Evolutionary conservation across 2,888 invertebrate species (phyloP).

Genomic region (Branchellion lobata): DNA sequence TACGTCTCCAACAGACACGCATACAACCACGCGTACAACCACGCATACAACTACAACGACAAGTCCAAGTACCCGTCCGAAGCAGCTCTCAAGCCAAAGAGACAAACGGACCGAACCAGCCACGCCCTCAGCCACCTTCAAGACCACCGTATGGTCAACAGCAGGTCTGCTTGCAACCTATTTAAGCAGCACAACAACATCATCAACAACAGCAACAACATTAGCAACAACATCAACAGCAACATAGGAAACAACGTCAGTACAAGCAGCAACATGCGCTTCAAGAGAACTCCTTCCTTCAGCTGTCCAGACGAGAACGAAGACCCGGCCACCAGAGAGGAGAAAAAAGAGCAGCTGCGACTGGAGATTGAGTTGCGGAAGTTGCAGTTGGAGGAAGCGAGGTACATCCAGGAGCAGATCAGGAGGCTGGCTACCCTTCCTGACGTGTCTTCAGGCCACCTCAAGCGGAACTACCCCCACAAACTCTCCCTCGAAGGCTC

Average conservation of each 20-base stretch:
- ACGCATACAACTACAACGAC: neutral
- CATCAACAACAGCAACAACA: neutral
- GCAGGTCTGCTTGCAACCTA: slow-evolving; percentile 26
- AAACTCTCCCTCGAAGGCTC: neutral
- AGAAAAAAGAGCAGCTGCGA: slow-evolving; percentile 67
- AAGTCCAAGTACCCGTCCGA: neutral
- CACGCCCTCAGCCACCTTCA: neutral
- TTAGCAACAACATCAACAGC: neutral
- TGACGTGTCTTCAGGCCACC: slow-evolving; percentile 48
- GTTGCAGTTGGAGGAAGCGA: slow-evolving; percentile 67
- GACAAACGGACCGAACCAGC: neutral
- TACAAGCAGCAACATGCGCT: neutral
- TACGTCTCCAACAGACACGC: slow-evolving; percentile 1
- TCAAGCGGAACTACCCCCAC: slow-evolving; percentile 48
- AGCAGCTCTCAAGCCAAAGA: too few relatives aligned
- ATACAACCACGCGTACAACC: neutral
- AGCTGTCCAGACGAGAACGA: slow-evolving; percentile 31
- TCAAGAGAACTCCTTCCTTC: slow-evolving; percentile 37
- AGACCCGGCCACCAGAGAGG: slow-evolving; percentile 60
- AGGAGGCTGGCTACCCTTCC: slow-evolving; percentile 57
- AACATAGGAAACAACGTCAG: neutral
- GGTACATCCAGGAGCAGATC: slow-evolving; percentile 66
- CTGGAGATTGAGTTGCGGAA: slow-evolving; percentile 69
- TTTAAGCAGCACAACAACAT: too few relatives aligned
- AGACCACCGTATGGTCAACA: slow-evolving; percentile 1